These are phyloP conservation scores for Podarcis raffonei DNA, from an alignment of 2,113 vertebrate species.

Conservation along the genomic window DNA sequence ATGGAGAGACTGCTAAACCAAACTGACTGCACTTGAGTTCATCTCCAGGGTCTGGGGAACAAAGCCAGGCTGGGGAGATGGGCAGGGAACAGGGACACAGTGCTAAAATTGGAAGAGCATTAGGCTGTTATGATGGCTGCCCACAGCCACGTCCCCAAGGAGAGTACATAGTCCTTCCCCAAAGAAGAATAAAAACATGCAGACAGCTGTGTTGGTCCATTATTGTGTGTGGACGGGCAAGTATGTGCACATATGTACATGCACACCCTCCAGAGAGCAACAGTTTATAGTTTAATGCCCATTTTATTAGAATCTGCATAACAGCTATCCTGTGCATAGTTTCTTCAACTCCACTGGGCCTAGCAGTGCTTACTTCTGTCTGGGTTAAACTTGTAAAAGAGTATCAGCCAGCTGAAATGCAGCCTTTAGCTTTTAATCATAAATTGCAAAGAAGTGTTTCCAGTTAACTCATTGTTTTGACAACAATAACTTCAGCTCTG, in stretches of 20 bases:
- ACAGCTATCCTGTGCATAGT: background rate
- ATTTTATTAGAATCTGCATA: background rate
- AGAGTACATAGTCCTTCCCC: no score
- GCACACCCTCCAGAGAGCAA: no score
- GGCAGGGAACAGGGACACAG: background rate
- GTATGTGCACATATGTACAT: no score
- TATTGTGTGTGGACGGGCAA: no score
- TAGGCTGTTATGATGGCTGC: background rate
- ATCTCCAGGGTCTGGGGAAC: background rate
- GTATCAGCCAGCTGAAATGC: background rate
- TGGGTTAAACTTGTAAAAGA: background rate
- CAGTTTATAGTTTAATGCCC: no score
- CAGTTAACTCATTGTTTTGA: background rate
- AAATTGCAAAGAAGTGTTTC: background rate
- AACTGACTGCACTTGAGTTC: background rate
- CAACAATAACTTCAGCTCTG: background rate
- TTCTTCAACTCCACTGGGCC: background rate
- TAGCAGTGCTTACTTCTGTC: background rate
- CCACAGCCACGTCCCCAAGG: no score
- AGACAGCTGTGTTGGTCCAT: no score
- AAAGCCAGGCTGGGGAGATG: background rate
- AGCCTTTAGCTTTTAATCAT: background rate
- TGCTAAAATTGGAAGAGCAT: background rate
- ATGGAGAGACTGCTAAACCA: background rate
- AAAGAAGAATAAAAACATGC: no score